Conservation (phyloP, 2,797 vertebrate species). For the Pampus argenteus region DNA sequence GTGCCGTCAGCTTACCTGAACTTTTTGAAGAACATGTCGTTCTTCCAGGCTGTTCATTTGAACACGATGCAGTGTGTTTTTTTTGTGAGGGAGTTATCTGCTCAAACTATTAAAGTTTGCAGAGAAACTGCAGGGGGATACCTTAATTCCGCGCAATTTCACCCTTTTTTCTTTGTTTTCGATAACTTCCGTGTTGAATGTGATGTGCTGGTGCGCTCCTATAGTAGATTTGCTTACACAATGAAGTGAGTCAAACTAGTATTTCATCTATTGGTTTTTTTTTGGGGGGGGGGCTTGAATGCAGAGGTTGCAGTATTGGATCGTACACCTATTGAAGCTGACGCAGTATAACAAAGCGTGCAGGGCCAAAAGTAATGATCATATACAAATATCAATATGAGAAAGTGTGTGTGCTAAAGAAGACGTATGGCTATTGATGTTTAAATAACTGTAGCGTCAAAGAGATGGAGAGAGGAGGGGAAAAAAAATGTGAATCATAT, state of each 20-base stretch:
- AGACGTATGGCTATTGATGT: constrained; percentile 89
- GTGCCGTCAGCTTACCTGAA: constrained; percentile 55
- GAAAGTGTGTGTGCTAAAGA: constrained; percentile 86
- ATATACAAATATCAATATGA: constrained; percentile 89
- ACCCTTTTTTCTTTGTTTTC: constrained; percentile 11
- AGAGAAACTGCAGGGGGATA: constrained; percentile 11
- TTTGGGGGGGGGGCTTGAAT: constrained; percentile 63
- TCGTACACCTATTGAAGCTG: constrained; percentile 82
- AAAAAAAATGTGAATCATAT: constrained; percentile 77
- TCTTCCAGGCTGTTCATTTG: constrained; percentile 58
- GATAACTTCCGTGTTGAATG: constrained; percentile 31
- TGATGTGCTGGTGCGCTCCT: constrained; percentile 15
- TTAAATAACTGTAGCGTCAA: constrained; percentile 86
- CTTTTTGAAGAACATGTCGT: constrained; percentile 35
- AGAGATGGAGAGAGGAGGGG: constrained; percentile 75
- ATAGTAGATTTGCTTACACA: constrained; percentile 52
- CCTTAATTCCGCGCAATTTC: constrained; percentile 1
- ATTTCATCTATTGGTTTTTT: constrained; percentile 71
- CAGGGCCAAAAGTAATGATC: constrained; percentile 86
- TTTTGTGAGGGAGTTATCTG: not conserved
- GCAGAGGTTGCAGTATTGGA: constrained; percentile 86
- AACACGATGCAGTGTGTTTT: constrained; percentile 7
- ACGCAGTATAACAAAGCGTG: constrained; percentile 82
- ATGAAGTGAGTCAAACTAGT: constrained; percentile 52
- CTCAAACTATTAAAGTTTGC: constrained; percentile 26